Evolutionary conservation across 2,113 vertebrate genomes (phyloP).

Genomic region (Pseudorasbora parva): DNA sequence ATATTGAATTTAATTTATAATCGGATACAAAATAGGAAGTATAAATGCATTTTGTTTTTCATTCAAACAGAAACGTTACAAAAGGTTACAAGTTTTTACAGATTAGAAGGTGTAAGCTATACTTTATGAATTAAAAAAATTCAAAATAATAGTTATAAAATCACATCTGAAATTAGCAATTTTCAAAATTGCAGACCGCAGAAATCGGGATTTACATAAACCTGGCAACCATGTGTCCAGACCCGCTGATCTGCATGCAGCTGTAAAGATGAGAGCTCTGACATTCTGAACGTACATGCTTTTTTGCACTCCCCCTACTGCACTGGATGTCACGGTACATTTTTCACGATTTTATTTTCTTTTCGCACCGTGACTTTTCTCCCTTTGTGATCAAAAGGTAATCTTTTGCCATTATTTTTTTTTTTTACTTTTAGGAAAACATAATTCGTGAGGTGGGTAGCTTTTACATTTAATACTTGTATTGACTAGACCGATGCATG

Average conservation of each 20-base stretch:
- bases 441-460: neutral
- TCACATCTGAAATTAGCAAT: neutral
- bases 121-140: neutral
- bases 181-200: neutral
- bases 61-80: neutral
- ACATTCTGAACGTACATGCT: neutral
- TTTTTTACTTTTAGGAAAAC: neutral
- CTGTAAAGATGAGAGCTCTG: too few relatives aligned
- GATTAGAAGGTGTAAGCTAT: neutral
- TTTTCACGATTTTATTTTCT: neutral
- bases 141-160: neutral
- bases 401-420: neutral
- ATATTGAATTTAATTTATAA: too few relatives aligned
- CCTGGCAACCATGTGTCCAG: constrained; percentile 42
- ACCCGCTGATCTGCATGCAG: neutral
- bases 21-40: too few relatives aligned
- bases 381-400: neutral
- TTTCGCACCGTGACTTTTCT: too few relatives aligned
- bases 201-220: neutral
- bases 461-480: neutral
- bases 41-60: too few relatives aligned
- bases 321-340: constrained; percentile 37
- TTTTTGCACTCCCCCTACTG: constrained; percentile 38
- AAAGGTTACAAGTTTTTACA: neutral
- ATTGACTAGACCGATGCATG: neutral